A percentile compares a stretch with the other conserved stretches of the same genome.
These are phyloP conservation scores for Parotocinclus haroldoi DNA, from an alignment of 2,797 vertebrate species.

Conservation along the genomic window DNA sequence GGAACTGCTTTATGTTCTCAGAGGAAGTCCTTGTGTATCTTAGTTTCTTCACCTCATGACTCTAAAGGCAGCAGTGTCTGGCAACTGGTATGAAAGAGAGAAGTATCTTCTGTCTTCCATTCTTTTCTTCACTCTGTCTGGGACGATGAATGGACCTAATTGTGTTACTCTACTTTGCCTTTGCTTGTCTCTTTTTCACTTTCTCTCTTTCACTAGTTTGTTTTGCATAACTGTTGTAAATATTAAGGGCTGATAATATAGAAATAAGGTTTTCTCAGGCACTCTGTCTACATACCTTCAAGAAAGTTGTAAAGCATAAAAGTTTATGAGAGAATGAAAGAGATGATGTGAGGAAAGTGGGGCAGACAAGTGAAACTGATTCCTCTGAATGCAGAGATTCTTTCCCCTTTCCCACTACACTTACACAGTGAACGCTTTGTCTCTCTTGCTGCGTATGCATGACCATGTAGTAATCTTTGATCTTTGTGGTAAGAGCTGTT, in stretches of 20 bases:
- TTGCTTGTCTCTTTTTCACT: background rate
- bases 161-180: background rate
- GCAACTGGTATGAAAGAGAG: constrained; percentile 14
- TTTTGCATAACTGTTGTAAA: background rate
- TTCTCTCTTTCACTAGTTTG: background rate
- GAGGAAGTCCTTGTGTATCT: constrained; percentile 9
- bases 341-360: constrained; percentile 54
- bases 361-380: constrained; percentile 59
- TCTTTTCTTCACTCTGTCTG: constrained; percentile 7
- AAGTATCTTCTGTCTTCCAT: constrained; percentile 6
- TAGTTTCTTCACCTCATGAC: background rate
- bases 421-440: constrained; percentile 31
- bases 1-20: background rate
- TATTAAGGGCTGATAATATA: background rate
- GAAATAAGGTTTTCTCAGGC: background rate
- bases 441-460: constrained; percentile 1
- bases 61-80: constrained; percentile 10
- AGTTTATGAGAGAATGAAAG: constrained; percentile 2
- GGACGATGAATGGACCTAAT: constrained; percentile 17
- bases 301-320: background rate
- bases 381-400: constrained; percentile 47
- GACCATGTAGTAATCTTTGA: constrained; percentile 4
- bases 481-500: background rate
- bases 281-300: background rate
- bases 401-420: constrained; percentile 13